phyloP scores from a whole-genome alignment of 1,140 invertebrate genomes.

The Lasioglossum albipes region DNA sequence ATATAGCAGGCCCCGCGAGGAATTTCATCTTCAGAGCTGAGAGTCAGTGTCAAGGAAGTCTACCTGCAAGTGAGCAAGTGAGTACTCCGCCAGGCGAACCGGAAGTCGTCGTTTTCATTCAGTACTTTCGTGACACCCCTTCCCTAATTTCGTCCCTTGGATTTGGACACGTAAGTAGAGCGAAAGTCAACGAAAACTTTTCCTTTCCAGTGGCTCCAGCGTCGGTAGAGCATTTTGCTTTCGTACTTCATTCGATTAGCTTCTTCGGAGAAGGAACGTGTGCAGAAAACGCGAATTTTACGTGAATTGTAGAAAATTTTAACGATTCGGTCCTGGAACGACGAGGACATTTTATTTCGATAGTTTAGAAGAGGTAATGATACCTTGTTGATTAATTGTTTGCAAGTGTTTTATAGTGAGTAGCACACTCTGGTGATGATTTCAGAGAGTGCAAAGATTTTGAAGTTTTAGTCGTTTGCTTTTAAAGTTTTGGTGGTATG shows the following conservation, averaged over 20 bases:
- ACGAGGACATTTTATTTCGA: background rate
- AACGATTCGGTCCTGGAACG: background rate
- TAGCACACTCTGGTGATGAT: too few relatives aligned
- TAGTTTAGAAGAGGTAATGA: too few relatives aligned
- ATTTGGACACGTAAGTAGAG: background rate
- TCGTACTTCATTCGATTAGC: background rate
- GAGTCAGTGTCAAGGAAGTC: conserved; percentile 78
- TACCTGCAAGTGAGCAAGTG: conserved; percentile 72
- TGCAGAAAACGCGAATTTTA: background rate
- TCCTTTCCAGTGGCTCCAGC: background rate
- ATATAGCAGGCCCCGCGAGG: conserved; percentile 77
- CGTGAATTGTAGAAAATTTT: background rate
- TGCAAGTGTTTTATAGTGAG: too few relatives aligned
- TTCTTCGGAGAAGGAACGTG: too few relatives aligned
- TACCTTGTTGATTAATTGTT: too few relatives aligned
- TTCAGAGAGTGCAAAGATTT: too few relatives aligned
- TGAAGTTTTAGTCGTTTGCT: too few relatives aligned
- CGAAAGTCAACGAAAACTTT: background rate
- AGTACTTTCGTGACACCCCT: background rate
- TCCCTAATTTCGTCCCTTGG: too few relatives aligned
- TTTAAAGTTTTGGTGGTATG: too few relatives aligned
- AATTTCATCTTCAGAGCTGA: conserved; percentile 79
- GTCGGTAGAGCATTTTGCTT: background rate
- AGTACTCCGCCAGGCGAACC: conserved; percentile 60
- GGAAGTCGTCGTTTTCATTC: background rate